Evolutionary conservation across 2,888 invertebrate genomes (phyloP).

Genomic region (Cerastis rubricosa): DNA sequence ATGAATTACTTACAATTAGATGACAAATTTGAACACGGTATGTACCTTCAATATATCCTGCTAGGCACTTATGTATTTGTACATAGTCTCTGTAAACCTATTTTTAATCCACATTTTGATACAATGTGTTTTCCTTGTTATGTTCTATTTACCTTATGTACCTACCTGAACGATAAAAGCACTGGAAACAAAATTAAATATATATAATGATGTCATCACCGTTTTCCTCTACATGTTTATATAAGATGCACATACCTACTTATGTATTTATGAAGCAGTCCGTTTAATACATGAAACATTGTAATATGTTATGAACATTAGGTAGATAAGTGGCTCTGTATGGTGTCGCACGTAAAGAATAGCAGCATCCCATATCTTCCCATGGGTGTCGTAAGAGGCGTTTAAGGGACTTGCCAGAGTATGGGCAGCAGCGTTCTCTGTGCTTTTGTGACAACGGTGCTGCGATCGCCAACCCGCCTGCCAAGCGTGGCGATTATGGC

Average conservation of each 20-base stretch:
- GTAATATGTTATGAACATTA: constrained; percentile 30
- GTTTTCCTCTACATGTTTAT: constrained; percentile 55
- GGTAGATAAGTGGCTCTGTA: too few species aligned
- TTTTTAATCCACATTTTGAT: constrained; percentile 17
- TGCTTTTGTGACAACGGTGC: too few species aligned
- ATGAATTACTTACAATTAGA: neutral
- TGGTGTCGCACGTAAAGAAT: too few species aligned
- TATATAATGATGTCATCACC: constrained; percentile 17
- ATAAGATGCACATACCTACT: constrained; percentile 12
- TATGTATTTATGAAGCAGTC: constrained; percentile 9
- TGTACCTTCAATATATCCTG: neutral
- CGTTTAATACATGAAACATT: neutral
- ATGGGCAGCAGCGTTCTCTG: too few species aligned
- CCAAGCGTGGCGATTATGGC: too few species aligned
- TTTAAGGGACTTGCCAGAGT: too few species aligned
- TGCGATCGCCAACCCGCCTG: too few species aligned
- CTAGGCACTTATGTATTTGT: neutral
- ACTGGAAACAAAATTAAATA: constrained; percentile 9
- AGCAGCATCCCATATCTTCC: too few species aligned
- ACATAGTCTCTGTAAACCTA: neutral
- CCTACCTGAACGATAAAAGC: constrained; percentile 15
- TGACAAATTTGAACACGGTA: neutral
- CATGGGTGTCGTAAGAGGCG: too few species aligned
- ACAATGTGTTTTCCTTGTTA: constrained; percentile 11
- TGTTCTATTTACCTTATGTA: neutral